Percentiles rank a stretch among this genome's conserved stretches.
Conservation (phyloP, 53 echinoderm and acorn worm species). For the Mesocentrotus franciscanus region DNA sequence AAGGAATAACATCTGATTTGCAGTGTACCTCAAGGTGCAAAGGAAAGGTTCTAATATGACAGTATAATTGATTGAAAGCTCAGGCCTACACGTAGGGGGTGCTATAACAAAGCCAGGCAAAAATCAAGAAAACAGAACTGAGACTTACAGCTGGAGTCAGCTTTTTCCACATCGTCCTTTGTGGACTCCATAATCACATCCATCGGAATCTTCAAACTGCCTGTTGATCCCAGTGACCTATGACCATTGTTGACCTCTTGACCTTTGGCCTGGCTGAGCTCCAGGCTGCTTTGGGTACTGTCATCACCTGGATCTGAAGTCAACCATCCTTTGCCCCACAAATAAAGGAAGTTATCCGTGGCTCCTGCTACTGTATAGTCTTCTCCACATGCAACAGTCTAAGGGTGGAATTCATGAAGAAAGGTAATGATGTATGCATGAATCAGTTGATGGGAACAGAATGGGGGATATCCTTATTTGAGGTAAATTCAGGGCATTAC, state of each 20-base stretch:
- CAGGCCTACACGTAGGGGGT: too few species aligned
- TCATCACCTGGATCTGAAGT: slow-evolving; percentile 76
- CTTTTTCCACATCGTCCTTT: slow-evolving; percentile 59
- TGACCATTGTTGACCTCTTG: slow-evolving; percentile 35
- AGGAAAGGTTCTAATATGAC: too few species aligned
- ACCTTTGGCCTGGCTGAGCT: slow-evolving; percentile 62
- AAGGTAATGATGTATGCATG: not conserved
- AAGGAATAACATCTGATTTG: too few species aligned
- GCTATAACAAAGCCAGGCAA: too few species aligned
- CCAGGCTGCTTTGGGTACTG: slow-evolving; percentile 76
- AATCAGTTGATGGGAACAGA: too few species aligned
- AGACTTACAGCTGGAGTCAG: slow-evolving; percentile 27
- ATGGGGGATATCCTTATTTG: too few species aligned
- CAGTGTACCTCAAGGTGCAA: too few species aligned
- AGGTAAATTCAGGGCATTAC: too few species aligned
- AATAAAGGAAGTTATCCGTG: slow-evolving; percentile 81
- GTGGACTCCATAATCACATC: slow-evolving; percentile 64
- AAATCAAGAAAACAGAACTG: not conserved
- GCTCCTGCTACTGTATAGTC: slow-evolving; percentile 91
- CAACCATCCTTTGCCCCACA: slow-evolving; percentile 93
- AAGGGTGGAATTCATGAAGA: not conserved
- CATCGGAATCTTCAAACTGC: slow-evolving; percentile 68
- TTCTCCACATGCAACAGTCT: slow-evolving; percentile 96
- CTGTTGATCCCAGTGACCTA: slow-evolving; percentile 72
- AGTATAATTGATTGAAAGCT: too few species aligned